Conservation (phyloP, 2,797 vertebrate species). For the Catamblyrhynchus diadema region DNA sequence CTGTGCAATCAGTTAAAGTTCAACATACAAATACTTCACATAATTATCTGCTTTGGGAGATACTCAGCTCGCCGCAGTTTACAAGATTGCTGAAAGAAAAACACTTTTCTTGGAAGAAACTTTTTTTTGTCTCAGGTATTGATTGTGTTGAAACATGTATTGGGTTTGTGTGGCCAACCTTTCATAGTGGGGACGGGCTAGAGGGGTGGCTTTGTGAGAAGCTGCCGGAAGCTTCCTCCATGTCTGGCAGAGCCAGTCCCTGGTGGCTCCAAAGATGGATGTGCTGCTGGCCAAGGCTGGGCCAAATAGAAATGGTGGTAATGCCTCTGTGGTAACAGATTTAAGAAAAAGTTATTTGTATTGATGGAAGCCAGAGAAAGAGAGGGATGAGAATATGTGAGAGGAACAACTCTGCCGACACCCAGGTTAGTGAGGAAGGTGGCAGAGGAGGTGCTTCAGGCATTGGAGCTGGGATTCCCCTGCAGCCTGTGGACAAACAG, state of each 20-base stretch:
- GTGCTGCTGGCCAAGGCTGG: fast-evolving
- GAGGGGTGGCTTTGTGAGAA: background rate
- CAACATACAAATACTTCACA: background rate
- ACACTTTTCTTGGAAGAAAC: background rate
- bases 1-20: background rate
- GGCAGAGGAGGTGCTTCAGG: background rate
- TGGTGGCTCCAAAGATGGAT: background rate
- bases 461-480: background rate
- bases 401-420: background rate
- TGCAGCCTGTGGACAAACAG: background rate
- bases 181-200: fast-evolving
- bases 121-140: background rate
- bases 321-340: background rate
- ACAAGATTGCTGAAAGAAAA: background rate
- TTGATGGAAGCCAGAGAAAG: background rate
- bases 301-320: background rate
- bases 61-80: background rate
- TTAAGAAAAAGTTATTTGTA: background rate
- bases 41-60: background rate
- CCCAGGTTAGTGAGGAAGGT: background rate
- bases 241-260: background rate
- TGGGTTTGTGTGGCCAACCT: fast-evolving
- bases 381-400: background rate
- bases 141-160: background rate
- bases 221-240: background rate